Percentiles rank a stretch among this genome's conserved stretches.
Conservation (phyloP, 2,113 vertebrate genomes). For the Ochotona curzoniae region DNA sequence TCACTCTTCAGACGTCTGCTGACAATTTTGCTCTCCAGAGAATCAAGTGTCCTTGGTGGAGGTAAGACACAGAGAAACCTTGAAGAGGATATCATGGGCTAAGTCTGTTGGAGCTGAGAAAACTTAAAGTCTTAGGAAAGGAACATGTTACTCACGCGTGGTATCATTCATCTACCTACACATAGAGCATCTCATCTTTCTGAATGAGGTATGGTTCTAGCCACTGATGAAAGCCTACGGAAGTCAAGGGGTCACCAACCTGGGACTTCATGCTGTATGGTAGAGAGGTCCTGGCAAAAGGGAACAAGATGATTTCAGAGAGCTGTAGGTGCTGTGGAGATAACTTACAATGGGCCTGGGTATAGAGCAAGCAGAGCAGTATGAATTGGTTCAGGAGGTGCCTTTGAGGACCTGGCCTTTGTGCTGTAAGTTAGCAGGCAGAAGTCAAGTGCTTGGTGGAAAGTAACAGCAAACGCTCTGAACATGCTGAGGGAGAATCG, state of each 20-base stretch:
- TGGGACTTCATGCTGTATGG: not conserved
- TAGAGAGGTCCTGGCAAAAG: not conserved
- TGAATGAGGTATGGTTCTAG: not conserved
- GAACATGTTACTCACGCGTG: not conserved
- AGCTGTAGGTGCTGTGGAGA: not conserved
- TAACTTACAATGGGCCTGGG: rapidly evolving
- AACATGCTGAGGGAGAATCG: rapidly evolving
- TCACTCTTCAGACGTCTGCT: not conserved
- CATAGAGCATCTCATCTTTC: rapidly evolving
- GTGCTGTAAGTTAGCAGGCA: not conserved
- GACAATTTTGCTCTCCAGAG: not conserved
- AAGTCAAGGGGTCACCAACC: not conserved
- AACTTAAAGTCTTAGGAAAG: not conserved
- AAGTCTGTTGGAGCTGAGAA: not conserved
- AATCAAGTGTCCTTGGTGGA: constrained; percentile 7
- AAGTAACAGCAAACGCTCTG: not conserved
- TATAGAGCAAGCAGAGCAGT: not conserved
- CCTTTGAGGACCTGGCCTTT: not conserved
- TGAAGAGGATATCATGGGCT: not conserved
- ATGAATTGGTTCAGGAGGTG: not conserved
- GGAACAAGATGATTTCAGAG: not conserved
- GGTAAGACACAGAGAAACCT: not conserved
- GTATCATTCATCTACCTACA: not conserved
- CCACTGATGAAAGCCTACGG: rapidly evolving
- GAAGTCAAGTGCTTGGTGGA: no score